These are phyloP conservation scores for Apodemus sylvaticus DNA, from an alignment of 2,113 vertebrate species.

Conservation along the genomic window DNA sequence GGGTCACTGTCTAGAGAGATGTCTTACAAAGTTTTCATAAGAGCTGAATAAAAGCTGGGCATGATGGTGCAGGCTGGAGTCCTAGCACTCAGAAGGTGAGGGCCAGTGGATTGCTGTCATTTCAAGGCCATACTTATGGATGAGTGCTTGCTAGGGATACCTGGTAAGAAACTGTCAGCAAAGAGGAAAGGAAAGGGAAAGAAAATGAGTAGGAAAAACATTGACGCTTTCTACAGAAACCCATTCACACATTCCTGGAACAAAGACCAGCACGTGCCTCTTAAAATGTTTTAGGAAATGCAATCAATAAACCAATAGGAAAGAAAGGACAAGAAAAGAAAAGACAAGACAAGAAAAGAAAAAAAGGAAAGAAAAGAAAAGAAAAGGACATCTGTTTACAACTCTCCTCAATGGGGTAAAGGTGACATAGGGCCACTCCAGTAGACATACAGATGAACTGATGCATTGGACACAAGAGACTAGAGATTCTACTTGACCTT, in stretches of 20 bases:
- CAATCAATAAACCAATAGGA: not conserved
- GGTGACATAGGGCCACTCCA: not conserved
- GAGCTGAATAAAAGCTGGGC: not conserved
- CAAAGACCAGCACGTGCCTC: not conserved
- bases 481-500: conserved; percentile 66
- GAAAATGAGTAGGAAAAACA: not conserved
- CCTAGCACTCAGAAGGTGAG: not conserved
- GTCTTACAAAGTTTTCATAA: conserved; percentile 8
- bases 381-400: conserved; percentile 22
- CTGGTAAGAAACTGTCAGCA: not conserved
- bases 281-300: conserved; percentile 55
- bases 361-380: not conserved
- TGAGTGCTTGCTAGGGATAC: not conserved
- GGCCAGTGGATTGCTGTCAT: too few species aligned
- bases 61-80: not conserved
- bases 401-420: not conserved
- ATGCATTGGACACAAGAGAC: not conserved
- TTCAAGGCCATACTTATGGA: not conserved
- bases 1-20: not conserved
- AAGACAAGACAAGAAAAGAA: not conserved
- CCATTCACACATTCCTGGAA: conserved; percentile 25
- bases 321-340: not conserved
- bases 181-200: too few species aligned
- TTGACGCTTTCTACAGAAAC: conserved; percentile 10
- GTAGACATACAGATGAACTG: not conserved